Conservation (phyloP, 2,797 vertebrate genomes). For the Furcifer pardalis region DNA sequence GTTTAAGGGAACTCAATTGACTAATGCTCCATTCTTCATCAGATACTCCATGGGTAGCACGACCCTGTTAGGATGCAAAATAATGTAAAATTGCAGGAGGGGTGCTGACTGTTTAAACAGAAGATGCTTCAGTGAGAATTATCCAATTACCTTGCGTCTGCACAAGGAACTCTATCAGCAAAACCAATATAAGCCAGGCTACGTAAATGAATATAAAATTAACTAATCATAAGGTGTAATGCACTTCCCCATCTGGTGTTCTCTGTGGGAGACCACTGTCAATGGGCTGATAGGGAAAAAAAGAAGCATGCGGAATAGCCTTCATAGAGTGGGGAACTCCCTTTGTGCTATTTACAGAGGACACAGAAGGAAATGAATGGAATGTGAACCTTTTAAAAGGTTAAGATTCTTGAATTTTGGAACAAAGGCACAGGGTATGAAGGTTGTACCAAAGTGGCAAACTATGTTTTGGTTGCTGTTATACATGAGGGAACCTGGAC, state of each 20-base stretch:
- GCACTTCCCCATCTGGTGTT: constrained; percentile 13
- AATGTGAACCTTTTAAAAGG: not conserved
- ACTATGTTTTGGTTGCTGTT: too few relatives aligned
- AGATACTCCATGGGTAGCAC: constrained; percentile 5
- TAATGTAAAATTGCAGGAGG: constrained; percentile 69
- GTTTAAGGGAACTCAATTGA: constrained; percentile 36
- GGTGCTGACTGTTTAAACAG: constrained; percentile 68
- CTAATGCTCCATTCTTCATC: constrained; percentile 51
- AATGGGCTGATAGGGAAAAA: constrained; percentile 25
- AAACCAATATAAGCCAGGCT: constrained; percentile 42
- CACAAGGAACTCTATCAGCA: constrained; percentile 46
- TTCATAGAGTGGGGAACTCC: not conserved
- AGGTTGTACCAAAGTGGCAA: too few relatives aligned
- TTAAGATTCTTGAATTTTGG: too few relatives aligned
- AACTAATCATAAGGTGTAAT: constrained; percentile 21
- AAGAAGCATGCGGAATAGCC: constrained; percentile 25
- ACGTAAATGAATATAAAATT: constrained; percentile 34
- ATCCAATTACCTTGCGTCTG: constrained; percentile 65
- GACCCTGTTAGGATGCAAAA: constrained; percentile 71
- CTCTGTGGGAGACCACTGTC: constrained; percentile 37
- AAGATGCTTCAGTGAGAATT: constrained; percentile 70
- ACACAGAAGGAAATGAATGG: not conserved
- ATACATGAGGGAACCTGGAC: too few relatives aligned
- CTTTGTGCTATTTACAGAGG: not conserved
- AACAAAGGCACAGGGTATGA: too few relatives aligned